phyloP scores from a whole-genome alignment of 2,888 invertebrate species.

The Adelognathus sp. region DNA sequence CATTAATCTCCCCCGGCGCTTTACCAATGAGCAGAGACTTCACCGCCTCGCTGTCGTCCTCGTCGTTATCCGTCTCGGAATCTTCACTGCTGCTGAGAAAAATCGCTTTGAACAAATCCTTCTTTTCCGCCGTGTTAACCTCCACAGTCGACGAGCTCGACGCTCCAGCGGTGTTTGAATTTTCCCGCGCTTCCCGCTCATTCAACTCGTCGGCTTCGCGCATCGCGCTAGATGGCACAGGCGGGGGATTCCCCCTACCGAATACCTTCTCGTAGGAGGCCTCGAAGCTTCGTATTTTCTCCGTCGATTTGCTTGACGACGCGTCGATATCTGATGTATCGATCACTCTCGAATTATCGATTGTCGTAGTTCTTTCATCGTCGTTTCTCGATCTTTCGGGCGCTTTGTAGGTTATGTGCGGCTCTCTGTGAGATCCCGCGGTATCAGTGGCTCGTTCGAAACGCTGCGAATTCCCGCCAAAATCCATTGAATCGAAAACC shows the following conservation, averaged over 20 bases:
- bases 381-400: not conserved
- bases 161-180: not conserved
- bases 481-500: constrained; percentile 90
- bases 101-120: constrained; percentile 94
- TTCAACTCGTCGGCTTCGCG: constrained; percentile 2
- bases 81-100: constrained; percentile 91
- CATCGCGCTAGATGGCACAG: not conserved
- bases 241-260: constrained; percentile 57
- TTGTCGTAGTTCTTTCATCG: not conserved
- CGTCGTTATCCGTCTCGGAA: constrained; percentile 82
- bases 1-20: constrained; percentile 82
- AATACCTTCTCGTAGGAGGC: constrained; percentile 74
- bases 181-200: constrained; percentile 6
- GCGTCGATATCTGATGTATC: constrained; percentile 48
- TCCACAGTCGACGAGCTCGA: constrained; percentile 18
- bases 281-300: constrained; percentile 70
- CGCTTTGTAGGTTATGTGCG: constrained; percentile 19
- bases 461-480: constrained; percentile 62
- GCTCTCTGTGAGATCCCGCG: constrained; percentile 34
- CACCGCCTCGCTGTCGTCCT: constrained; percentile 69
- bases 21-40: constrained; percentile 75
- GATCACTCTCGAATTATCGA: not conserved
- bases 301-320: constrained; percentile 44
- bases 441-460: constrained; percentile 68
- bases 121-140: constrained; percentile 82